Evolutionary conservation across 1,140 invertebrate species (phyloP), one percentile per base, ranked within the genome.

Genomic region (Kradibia gibbosae): DNA sequence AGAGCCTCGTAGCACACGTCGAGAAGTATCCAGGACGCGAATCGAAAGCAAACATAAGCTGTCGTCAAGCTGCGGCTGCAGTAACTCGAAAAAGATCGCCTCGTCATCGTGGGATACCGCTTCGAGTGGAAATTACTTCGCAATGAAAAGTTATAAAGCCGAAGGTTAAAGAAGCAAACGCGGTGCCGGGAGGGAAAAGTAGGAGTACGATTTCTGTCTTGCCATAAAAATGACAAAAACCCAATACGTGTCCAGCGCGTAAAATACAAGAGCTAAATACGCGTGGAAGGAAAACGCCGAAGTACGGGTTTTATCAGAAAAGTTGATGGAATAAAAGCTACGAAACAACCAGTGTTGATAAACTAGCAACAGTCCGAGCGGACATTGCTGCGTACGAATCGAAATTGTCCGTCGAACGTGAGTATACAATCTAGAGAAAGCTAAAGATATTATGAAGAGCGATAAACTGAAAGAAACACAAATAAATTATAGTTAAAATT

Each of bases 111-210:
- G 31, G 60, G 7, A 34, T 34, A 1, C 10, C 25, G n/a, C 31
- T 20, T 65, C 28, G 31, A 36, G 13, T 36, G 60, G 36, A 36
- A 65, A 65, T 34, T 36, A 65, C 31, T 65, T 65, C 17, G 60
- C 60, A 65, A 65, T 65, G 60, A 65, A 65, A 65, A 65, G 31
- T 65, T 36, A 65, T 65, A 65, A 65, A 65, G 31, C 31, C n/a
- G 17, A 36, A 28, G 17, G 31, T 36, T 65, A 65, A 65, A 17
- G 60, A 53, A 20, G 60, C 10, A 34, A 60, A 60, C 57, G 57
- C n/a, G 57, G 22, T 34, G 60, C 11, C 60, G 60, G 28, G 28
- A 65, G 1, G 31, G 28, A 65, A 36, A 65, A 10, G 31, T 28
- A 20, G 60, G 31, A 4, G 60, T 4, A 3, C 10, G 57, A 62